Evolutionary conservation across 1,140 invertebrate species (phyloP).

Genomic region (Drosophila aff.): DNA sequence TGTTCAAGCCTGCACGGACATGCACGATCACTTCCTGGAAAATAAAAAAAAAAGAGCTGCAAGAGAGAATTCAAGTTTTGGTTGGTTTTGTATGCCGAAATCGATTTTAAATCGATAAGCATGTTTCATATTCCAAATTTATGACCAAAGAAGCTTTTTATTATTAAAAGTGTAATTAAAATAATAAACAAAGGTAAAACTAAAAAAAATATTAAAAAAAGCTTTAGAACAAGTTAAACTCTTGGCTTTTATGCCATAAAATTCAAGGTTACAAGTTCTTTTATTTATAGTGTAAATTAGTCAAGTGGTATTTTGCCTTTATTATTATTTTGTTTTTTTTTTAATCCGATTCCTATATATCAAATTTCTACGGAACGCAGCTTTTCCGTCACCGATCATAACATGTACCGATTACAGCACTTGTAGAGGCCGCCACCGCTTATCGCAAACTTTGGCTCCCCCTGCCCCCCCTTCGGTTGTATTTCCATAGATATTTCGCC

Average conservation of each 20-base stretch:
- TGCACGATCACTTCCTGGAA: neutral
- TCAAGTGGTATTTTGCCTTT: neutral
- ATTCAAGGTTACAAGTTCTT: neutral
- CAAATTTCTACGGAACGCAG: slow-evolving; percentile 1
- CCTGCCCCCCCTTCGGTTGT: neutral
- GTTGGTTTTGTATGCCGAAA: neutral
- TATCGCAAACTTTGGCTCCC: slow-evolving; percentile 12
- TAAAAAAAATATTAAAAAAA: too few relatives aligned
- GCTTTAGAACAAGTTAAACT: too few relatives aligned
- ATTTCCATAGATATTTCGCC: slow-evolving; percentile 33
- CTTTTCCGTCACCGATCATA: slow-evolving; percentile 15
- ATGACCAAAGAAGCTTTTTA: too few relatives aligned
- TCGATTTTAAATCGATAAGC: neutral
- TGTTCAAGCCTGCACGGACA: neutral
- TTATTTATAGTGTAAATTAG: neutral
- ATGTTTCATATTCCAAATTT: too few relatives aligned
- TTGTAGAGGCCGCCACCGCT: slow-evolving; percentile 1
- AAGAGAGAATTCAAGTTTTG: neutral
- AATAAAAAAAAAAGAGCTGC: neutral
- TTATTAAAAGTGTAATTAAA: too few relatives aligned
- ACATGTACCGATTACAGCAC: slow-evolving; percentile 23
- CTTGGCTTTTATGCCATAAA: too few relatives aligned
- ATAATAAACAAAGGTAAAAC: too few relatives aligned
- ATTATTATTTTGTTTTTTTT: neutral
- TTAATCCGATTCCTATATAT: neutral